A percentile compares a stretch with the other conserved stretches of the same genome.
Evolutionary conservation across 2,113 vertebrate genomes (phyloP).

Genomic region (Odontophorus gujanensis): DNA sequence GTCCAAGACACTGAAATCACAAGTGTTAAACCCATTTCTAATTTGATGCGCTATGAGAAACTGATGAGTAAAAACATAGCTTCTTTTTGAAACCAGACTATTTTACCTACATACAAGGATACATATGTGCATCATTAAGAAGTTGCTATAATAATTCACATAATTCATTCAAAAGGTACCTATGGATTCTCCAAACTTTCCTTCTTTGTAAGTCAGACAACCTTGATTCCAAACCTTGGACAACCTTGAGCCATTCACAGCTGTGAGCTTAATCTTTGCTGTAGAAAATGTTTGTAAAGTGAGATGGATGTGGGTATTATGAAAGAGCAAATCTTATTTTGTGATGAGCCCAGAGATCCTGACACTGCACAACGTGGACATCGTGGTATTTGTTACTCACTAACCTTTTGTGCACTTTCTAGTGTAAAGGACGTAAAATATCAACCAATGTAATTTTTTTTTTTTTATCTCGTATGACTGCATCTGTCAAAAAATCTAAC

Average conservation of each 20-base stretch:
- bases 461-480: conserved; percentile 3
- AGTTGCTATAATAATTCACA: accelerated
- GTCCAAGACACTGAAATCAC: no score
- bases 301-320: not conserved
- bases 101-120: not conserved
- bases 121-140: accelerated
- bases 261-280: not conserved
- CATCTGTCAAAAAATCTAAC: conserved; percentile 36
- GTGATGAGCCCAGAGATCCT: not conserved
- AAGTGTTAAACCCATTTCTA: not conserved
- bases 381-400: conserved; percentile 25
- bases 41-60: not conserved
- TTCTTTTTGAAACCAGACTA: not conserved
- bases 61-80: accelerated
- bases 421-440: conserved; percentile 66
- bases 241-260: not conserved
- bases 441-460: not conserved
- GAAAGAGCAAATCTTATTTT: not conserved
- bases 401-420: conserved; percentile 48
- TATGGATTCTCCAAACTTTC: not conserved
- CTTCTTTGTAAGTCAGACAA: not conserved
- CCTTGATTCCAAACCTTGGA: not conserved
- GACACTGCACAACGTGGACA: not conserved
- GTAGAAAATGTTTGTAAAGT: not conserved
- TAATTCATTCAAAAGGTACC: accelerated